These are phyloP conservation scores for Crocallis elinguaria DNA, from an alignment of 2,888 invertebrate genomes.

Conservation along the genomic window DNA sequence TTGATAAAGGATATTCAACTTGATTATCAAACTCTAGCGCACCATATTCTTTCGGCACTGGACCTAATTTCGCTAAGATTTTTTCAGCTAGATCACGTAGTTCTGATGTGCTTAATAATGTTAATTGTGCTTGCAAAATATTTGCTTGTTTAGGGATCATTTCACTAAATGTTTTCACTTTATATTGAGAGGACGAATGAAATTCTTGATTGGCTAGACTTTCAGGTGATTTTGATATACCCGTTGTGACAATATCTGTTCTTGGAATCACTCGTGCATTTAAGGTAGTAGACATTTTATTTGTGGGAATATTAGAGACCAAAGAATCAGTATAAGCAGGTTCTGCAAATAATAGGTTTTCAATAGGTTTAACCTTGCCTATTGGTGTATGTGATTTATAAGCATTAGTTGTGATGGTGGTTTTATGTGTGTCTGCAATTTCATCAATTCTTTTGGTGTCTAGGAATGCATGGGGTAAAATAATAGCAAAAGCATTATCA, in stretches of 20 bases:
- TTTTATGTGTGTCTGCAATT: not conserved
- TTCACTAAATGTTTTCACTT: not conserved
- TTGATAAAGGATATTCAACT: not conserved
- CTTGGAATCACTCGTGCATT: not conserved
- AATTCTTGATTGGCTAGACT: not conserved
- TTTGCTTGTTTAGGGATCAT: not conserved
- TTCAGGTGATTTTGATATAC: not conserved
- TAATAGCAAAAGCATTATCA: not conserved
- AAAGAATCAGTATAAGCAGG: not conserved
- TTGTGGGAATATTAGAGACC: not conserved
- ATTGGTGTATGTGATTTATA: not conserved
- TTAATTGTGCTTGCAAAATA: not conserved
- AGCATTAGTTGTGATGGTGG: not conserved
- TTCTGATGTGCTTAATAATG: constrained; percentile 1
- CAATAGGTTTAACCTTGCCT: not conserved
- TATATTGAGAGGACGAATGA: not conserved
- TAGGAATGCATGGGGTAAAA: too few relatives aligned
- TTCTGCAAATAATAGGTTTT: not conserved
- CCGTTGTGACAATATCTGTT: not conserved
- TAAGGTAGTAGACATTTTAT: not conserved
- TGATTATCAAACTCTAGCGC: not conserved
- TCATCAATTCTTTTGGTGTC: too few relatives aligned
- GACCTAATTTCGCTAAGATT: constrained; percentile 1
- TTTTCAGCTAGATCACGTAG: constrained; percentile 5
- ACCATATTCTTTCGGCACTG: constrained; percentile 1